Base-by-base conservation (phyloP, 1,140 invertebrate genomes). In the Cryptotermes secundus region DNA sequence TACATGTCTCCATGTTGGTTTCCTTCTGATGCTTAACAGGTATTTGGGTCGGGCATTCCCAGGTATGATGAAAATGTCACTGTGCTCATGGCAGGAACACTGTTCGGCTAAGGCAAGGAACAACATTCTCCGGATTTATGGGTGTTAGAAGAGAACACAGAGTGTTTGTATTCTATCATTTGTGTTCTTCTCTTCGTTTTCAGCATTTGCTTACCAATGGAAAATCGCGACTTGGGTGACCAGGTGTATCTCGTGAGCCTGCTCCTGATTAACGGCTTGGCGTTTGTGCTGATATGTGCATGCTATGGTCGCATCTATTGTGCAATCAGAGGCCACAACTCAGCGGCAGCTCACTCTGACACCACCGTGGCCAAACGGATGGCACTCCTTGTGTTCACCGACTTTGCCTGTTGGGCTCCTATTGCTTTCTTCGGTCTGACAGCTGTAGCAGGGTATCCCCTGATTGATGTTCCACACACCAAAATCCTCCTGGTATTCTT, bases 201-300 rank as follows among this genome's bases (percentile, higher is more conserved):
- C 87, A 94, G 93, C 85, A 96, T 96, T 83, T 96, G 95, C 86
- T 89, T 96, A 82, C 95, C 95, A 10, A 94, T 96, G 89, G 93
- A 95, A 86, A 93, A 92, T 42, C 90, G 91, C 45, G 91, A 93
- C 72, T 86, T 91, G 1, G 90, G 90, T 0, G 95, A 96, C 87
- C 91, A 92, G 14, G 90, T 92, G 0, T 93, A 92, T 87, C 88
- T 93, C 22, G 86, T 90, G 3, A 88, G 89, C 45, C 86, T 93
- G n/a, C 88, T 92, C 22, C 85, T 90, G 16, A 87, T 91, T 85
- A 92, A 92, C 86, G 90, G 91, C 1, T 84, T 91, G 12, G 91
- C 92, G 34, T 92, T 93, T 87, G 84, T 90, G 12, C 87, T 91
- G 10, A 92, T 93, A 83, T 92, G 90, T 84, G 88, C 88, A 31